Percentiles rank a stretch among this genome's conserved stretches.
Evolutionary conservation across 2,888 invertebrate genomes (phyloP).

Genomic region (Platycheirus rosarum): DNA sequence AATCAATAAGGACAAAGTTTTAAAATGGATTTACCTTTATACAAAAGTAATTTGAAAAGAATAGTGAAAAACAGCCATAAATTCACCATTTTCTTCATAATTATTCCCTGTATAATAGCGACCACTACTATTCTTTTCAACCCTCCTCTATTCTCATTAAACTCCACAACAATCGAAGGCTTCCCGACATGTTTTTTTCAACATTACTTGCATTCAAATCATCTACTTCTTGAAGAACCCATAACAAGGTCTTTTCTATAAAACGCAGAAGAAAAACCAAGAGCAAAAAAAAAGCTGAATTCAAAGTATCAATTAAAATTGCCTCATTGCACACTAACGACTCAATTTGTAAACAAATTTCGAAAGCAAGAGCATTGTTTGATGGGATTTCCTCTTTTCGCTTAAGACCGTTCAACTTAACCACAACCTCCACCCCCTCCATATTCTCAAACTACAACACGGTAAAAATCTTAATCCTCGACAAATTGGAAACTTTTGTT

Average conservation of each 20-base stretch:
- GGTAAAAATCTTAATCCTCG: slow-evolving; percentile 39
- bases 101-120: too few species aligned
- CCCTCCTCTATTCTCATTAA: background rate
- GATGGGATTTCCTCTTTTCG: slow-evolving; percentile 46
- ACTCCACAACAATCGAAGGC: background rate
- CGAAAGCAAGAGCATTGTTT: slow-evolving; percentile 28
- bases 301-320: slow-evolving; percentile 67
- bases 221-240: slow-evolving; percentile 1
- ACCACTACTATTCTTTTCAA: background rate
- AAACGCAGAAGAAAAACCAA: background rate
- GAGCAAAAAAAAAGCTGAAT: slow-evolving; percentile 6
- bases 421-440: background rate
- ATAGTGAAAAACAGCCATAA: too few species aligned
- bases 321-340: slow-evolving; percentile 50
- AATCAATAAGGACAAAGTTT: too few species aligned
- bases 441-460: background rate
- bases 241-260: slow-evolving; percentile 19
- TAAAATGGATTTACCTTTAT: too few species aligned
- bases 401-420: slow-evolving; percentile 25
- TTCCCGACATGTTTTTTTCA: background rate
- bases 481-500: slow-evolving; percentile 66
- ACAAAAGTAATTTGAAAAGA: too few species aligned
- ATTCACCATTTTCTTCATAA: too few species aligned
- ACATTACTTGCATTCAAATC: background rate
- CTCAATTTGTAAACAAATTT: slow-evolving; percentile 40